Conservation (phyloP, 2,113 vertebrate genomes). For the Leucopsar rothschildi region DNA sequence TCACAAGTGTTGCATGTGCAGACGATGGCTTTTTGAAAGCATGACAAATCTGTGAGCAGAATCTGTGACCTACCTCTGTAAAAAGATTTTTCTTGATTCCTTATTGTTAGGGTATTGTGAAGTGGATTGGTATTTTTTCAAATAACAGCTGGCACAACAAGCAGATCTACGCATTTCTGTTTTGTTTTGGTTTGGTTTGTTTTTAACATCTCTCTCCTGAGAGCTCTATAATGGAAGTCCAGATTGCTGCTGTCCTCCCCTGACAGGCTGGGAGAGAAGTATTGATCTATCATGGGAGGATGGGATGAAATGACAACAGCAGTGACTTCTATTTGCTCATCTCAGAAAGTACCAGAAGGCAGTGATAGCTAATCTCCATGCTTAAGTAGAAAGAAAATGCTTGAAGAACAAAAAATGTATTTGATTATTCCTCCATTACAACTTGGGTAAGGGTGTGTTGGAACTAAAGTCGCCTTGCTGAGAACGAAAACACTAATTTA, state of each 20-base stretch:
- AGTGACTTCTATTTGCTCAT: not conserved
- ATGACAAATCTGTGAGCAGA: not conserved
- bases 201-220: not conserved
- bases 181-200: not conserved
- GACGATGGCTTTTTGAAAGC: not conserved
- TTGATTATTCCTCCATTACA: not conserved
- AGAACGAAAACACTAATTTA: not conserved
- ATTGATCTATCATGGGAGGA: not conserved
- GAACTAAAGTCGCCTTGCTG: not conserved
- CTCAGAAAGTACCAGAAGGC: not conserved
- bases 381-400: not conserved
- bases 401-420: not conserved
- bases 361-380: not conserved
- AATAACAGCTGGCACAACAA: not conserved
- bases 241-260: slow-evolving; percentile 3
- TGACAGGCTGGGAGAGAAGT: not conserved
- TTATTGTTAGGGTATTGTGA: not conserved
- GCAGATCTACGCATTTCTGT: not conserved
- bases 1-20: not conserved
- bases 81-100: not conserved
- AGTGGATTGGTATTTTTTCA: not conserved
- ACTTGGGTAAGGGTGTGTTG: not conserved
- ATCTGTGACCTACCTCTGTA: not conserved
- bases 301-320: not conserved
- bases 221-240: not conserved